Evolutionary conservation across 2,113 vertebrate genomes (phyloP).

Genomic region (Ceuthmochares aereus): DNA sequence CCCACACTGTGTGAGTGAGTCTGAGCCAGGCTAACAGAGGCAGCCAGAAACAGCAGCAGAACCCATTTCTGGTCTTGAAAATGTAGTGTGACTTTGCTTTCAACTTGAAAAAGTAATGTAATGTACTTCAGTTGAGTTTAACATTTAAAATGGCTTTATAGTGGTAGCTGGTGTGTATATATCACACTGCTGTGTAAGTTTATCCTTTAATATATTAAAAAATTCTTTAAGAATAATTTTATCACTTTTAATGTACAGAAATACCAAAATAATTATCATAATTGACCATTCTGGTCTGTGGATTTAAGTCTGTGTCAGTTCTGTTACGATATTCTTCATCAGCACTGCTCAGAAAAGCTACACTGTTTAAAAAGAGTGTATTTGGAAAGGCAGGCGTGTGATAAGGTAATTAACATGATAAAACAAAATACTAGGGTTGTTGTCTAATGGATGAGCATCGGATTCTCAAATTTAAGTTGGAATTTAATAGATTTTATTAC

Average conservation of each 20-base stretch:
- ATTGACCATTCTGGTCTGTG: not conserved
- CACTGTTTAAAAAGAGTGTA: not conserved
- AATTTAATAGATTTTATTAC: not conserved
- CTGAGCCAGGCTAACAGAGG: not conserved
- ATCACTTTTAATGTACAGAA: not conserved
- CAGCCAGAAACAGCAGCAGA: conserved; percentile 20
- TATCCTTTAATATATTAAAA: not conserved
- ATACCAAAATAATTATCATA: not conserved
- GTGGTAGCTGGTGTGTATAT: not conserved
- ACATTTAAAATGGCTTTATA: not conserved
- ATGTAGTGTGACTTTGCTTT: not conserved
- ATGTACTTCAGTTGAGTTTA: not conserved
- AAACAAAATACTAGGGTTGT: not conserved
- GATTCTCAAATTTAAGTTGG: not conserved
- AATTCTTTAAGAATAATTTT: not conserved
- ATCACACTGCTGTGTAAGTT: not conserved
- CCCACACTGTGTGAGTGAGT: not conserved
- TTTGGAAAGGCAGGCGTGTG: not conserved
- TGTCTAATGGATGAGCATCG: not conserved
- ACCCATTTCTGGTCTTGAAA: not conserved
- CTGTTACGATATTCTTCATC: not conserved
- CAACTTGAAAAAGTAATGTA: not conserved
- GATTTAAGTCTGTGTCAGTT: not conserved
- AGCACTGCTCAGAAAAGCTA: not conserved
- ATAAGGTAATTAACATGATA: not conserved